phyloP scores from a whole-genome alignment of 2,797 vertebrate genomes.

The Chromis chromis region DNA sequence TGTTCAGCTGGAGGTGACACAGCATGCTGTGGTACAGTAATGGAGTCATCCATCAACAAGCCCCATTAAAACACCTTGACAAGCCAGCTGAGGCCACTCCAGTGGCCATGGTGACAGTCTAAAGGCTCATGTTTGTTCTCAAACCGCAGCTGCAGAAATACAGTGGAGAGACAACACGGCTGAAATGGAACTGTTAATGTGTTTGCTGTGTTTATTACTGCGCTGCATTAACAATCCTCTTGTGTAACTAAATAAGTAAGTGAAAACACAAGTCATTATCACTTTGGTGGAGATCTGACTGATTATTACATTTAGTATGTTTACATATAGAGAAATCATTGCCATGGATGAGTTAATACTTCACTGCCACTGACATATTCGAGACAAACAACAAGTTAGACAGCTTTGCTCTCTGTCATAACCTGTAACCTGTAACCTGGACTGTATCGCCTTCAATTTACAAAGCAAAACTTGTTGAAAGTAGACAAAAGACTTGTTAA shows the following conservation, averaged over 20 bases:
- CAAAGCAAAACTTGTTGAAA: too few relatives aligned
- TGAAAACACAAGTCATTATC: background rate
- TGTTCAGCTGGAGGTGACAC: conserved; percentile 82
- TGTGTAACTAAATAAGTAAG: background rate
- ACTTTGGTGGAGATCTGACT: too few relatives aligned
- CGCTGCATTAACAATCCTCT: background rate
- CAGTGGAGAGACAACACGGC: background rate
- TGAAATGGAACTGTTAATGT: conserved; percentile 25
- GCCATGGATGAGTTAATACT: background rate
- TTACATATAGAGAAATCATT: background rate
- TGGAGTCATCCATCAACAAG: conserved; percentile 84
- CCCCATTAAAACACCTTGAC: conserved; percentile 81
- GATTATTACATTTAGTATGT: background rate
- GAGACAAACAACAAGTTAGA: background rate
- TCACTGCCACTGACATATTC: background rate
- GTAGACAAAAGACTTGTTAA: background rate
- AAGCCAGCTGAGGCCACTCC: conserved; percentile 78
- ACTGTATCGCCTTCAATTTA: background rate
- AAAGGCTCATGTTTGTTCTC: conserved; percentile 69
- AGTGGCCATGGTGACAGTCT: conserved; percentile 75
- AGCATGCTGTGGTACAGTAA: conserved; percentile 81
- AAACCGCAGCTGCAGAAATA: conserved; percentile 59
- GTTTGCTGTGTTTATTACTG: conserved; percentile 25
- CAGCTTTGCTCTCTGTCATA: background rate
- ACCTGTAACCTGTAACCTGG: too few relatives aligned